Percentiles rank a stretch among this genome's conserved stretches.
phyloP scores from a whole-genome alignment of 2,888 invertebrate species.

The Fabriciana adippe region DNA sequence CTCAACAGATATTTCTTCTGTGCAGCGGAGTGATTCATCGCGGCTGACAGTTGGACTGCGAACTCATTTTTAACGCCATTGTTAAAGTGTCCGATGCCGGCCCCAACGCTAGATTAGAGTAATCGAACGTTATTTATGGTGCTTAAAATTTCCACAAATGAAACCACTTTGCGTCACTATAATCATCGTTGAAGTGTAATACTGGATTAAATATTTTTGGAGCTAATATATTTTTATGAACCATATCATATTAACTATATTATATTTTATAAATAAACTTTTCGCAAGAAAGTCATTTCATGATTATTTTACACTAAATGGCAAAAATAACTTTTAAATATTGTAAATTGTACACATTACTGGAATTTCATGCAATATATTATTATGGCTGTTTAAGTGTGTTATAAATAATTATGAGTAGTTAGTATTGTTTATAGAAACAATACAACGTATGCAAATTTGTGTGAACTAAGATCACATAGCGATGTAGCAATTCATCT shows the following conservation, averaged over 20 bases:
- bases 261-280: no score
- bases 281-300: no score
- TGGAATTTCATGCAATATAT: not conserved
- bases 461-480: constrained; percentile 52
- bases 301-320: no score
- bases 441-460: constrained; percentile 42
- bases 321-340: no score
- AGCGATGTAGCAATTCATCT: constrained; percentile 77
- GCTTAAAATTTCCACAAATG: constrained; percentile 43
- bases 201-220: no score
- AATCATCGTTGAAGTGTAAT: not conserved
- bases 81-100: constrained; percentile 61
- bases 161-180: constrained; percentile 26
- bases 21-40: constrained; percentile 66
- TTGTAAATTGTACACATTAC: not conserved
- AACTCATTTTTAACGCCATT: constrained; percentile 77
- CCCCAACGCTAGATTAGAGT: constrained; percentile 58
- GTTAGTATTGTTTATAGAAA: constrained; percentile 43
- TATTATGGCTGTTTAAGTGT: not conserved
- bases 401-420: constrained; percentile 14
- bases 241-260: no score
- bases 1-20: constrained; percentile 38
- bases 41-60: constrained; percentile 60
- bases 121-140: constrained; percentile 68
- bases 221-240: no score